Base-by-base conservation (phyloP, 2,113 vertebrate genomes). In the Spea bombifrons region DNA sequence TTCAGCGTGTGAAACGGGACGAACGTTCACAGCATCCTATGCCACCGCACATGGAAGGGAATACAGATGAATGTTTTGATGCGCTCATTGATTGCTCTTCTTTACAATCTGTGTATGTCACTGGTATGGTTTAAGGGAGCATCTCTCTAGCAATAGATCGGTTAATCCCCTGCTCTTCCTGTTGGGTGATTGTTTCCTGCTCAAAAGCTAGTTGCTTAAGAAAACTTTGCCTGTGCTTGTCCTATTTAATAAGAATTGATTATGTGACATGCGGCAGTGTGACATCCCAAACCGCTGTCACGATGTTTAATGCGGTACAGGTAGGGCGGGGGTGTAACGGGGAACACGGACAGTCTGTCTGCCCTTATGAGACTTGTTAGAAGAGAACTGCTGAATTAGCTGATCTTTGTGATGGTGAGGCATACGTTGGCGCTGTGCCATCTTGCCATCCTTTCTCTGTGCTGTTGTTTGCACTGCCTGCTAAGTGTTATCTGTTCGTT, bases 241-340 rank as follows among this genome's bases (percentile, higher is more conserved):
- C 70, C 46, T 80, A 67, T 80, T 78, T 74, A 80, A 74, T 73
- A 74, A 74, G 71, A 61, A 80, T 80, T 74, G 71, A 80, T 80
- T 80, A 73, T 80, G 13, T 80, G 71, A 67, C 71, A 74, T 80
- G 71, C 73, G 49, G 4, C 47, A 12, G 64, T 80, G 43, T 74
- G 78, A 80, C 71, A 16, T 71, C 53, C 73, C 78, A 71, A 17
- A 72, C 30, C 59, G 50, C 76, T 53, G 76, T 65, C 59, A 71
- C 16, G 47, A 67, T 78, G 76, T 50, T 65, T 65, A 72, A 80
- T 59, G 63, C 68, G 61, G 13, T 73, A n/a, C 57, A 50, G 61
- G 43, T 46, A 30, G 43, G 76, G 46, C 8, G 67, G 67, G 15
- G 73, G 70, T 49, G 50, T 57, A 70, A 53, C 48, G 63, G 50